Evolutionary conservation across 2,113 vertebrate genomes (phyloP).

Genomic region (Spheniscus mendiculus): DNA sequence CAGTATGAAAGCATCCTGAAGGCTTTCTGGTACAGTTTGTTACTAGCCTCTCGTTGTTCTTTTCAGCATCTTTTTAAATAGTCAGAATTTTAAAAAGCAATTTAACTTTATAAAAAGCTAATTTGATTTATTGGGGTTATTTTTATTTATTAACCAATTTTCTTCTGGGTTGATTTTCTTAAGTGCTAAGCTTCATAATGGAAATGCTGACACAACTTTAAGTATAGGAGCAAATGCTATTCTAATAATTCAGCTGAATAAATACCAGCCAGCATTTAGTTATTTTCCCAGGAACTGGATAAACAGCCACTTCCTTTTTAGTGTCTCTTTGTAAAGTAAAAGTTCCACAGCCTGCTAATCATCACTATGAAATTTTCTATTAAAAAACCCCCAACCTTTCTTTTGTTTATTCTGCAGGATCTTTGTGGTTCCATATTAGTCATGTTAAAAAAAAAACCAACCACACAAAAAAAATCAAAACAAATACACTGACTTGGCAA

Average conservation of each 20-base stretch:
- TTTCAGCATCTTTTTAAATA: not conserved
- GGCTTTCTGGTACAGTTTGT: not conserved
- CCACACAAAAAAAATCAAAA: not conserved
- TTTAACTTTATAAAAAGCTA: slow-evolving; percentile 10
- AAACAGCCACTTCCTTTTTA: slow-evolving; percentile 80
- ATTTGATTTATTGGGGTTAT: slow-evolving; percentile 38
- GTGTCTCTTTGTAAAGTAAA: slow-evolving; percentile 69
- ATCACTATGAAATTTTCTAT: slow-evolving; percentile 65
- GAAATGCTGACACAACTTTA: slow-evolving; percentile 64
- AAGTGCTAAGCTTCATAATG: slow-evolving; percentile 49
- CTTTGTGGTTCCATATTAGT: slow-evolving; percentile 28
- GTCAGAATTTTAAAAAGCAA: slow-evolving; percentile 1
- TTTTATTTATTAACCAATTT: slow-evolving; percentile 60
- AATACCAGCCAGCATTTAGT: slow-evolving; percentile 76
- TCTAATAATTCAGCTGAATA: slow-evolving; percentile 82
- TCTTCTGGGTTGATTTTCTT: slow-evolving; percentile 22
- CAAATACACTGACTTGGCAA: not conserved
- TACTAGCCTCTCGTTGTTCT: not conserved
- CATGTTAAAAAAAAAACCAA: not conserved
- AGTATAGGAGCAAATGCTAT: slow-evolving; percentile 32
- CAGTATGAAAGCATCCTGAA: not conserved
- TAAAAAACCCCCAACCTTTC: slow-evolving; percentile 45
- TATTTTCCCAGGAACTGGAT: slow-evolving; percentile 82
- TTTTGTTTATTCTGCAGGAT: slow-evolving; percentile 37
- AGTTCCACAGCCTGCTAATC: slow-evolving; percentile 59